Evolutionary conservation across 2,888 invertebrate species (phyloP).

Genomic region (Clepsis dumicolana): DNA sequence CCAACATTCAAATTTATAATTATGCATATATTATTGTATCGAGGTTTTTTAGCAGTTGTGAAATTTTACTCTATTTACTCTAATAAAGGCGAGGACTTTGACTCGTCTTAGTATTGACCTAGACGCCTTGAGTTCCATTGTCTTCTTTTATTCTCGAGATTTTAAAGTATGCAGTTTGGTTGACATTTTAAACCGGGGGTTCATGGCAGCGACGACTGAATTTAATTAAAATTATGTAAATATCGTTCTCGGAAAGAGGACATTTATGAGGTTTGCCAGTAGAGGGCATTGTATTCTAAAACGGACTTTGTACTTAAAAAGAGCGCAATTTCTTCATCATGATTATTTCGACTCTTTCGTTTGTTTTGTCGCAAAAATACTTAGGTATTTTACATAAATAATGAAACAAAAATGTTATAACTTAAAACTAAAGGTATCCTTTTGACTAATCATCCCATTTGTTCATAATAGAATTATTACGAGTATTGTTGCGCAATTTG

Average conservation of each 20-base stretch:
- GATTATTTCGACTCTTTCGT: slow-evolving; percentile 21
- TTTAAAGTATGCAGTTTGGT: slow-evolving; percentile 26
- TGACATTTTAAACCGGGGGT: slow-evolving; percentile 31
- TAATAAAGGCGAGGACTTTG: neutral
- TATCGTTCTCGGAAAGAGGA: slow-evolving; percentile 34
- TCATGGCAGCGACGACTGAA: slow-evolving; percentile 31
- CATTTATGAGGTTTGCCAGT: slow-evolving; percentile 38
- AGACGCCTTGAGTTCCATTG: neutral
- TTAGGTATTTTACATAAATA: neutral
- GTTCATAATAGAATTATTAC: neutral
- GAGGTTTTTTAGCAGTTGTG: neutral
- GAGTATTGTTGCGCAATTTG: slow-evolving; percentile 2
- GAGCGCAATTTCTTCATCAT: slow-evolving; percentile 5
- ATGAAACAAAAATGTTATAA: neutral
- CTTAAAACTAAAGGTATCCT: neutral
- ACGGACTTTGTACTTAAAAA: slow-evolving; percentile 24
- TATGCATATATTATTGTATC: neutral
- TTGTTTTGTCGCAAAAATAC: neutral
- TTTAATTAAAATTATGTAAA: slow-evolving; percentile 46
- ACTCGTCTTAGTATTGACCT: neutral
- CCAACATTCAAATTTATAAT: neutral
- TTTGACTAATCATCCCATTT: neutral
- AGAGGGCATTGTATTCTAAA: slow-evolving; percentile 36
- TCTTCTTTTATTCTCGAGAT: neutral
- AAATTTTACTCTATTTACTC: neutral